Base-by-base conservation (phyloP, 2,797 vertebrate genomes). In the Synanceia verrucosa region DNA sequence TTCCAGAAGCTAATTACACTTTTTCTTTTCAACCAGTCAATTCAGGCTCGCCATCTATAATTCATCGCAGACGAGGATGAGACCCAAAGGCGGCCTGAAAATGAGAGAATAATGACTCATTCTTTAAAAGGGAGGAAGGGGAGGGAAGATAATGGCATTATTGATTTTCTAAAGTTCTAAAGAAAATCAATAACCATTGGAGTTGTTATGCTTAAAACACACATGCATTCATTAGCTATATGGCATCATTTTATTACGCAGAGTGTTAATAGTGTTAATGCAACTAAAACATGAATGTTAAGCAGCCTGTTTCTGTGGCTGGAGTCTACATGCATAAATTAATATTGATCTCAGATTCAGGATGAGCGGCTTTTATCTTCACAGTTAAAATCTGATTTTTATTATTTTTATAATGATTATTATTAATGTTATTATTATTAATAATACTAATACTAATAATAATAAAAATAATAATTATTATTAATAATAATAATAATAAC, bases 331-430 rank as follows among this genome's bases (percentile, higher is more conserved):
- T 18, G 18, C 13, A 52, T 19, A 37, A 36, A 11, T 34, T 1
- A 73, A 59, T 53, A 18, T 78, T 51, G 55, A 60, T 66, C 65
- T 55, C 58, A 55, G 61, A 57, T 68, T 51, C 18, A 12, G 18
- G 78, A 82, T 66, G 72, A 76, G 39, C 44, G 47, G 16, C 67
- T 82, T 86, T 82, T 74, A 85, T 84, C 76, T 78, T 73, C n/a
- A 19, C 3, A 0, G 50, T 13, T 19, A 5, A 63, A 63, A 63
- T 52, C 23, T 63, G 73, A 65, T n/a, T n/a, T n/a, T n/a, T n/a
- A n/a, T n/a, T n/a, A n/a, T n/a, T n/a, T n/a, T n/a, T n/a, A n/a
- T n/a, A n/a, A n/a, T n/a, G n/a, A n/a, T n/a, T n/a, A n/a, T n/a
- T n/a, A n/a, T n/a, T n/a, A n/a, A n/a, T n/a, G n/a, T n/a, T n/a